Evolutionary conservation across 2,113 vertebrate species (phyloP), one percentile per base, ranked within the genome.

Genomic region (Todiramphus chloris): DNA sequence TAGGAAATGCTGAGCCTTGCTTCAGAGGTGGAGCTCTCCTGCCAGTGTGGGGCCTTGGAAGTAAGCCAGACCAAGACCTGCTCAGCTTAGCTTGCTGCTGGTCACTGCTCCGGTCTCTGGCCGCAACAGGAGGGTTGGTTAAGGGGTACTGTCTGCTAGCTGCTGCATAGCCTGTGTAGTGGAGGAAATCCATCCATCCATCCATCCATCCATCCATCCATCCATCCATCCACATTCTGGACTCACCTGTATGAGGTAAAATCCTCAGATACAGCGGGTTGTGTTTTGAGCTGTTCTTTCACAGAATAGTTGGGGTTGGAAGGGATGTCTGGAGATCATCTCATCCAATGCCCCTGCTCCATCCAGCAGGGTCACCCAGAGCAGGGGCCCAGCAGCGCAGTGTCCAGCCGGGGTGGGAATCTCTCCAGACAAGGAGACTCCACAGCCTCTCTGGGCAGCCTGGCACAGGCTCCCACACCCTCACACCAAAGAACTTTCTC

Each of bases 1-100:
- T 74, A 96, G 93, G 85, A 96, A 90, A 94, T 39, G 90, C 90
- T 69, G 69, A 96, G 87, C 92, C 78, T 94, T 87, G 87, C 91
- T 94, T 89, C 89, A 25, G 94, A 83, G 93, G 94, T 92, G 89
- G 93, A 95, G 91, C 89, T 88, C 70, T 92, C 68, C 88, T 88
- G 8, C 0, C 7, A 90, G 70, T 53, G 20, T 18, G 2, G 88
- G 59, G 88, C 83, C 82, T 92, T 96, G 95, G 94, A 95, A 67
- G 39, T 43, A 0, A 1, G 92, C 93, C 93, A 93, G 74, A 48
- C 11, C 27, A 14, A 69, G 94, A 84, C 92, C 86, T 75, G 76
- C 46, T 92, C 76, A 33, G 53, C 73, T 92, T 16, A 30, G 83
- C 85, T 91, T 6, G 18, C 46, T 63, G 75, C 73, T 78, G 83